Percentiles rank a stretch among this genome's conserved stretches.
Evolutionary conservation across 2,113 vertebrate genomes (phyloP).

Genomic region (Microtus ochrogaster): DNA sequence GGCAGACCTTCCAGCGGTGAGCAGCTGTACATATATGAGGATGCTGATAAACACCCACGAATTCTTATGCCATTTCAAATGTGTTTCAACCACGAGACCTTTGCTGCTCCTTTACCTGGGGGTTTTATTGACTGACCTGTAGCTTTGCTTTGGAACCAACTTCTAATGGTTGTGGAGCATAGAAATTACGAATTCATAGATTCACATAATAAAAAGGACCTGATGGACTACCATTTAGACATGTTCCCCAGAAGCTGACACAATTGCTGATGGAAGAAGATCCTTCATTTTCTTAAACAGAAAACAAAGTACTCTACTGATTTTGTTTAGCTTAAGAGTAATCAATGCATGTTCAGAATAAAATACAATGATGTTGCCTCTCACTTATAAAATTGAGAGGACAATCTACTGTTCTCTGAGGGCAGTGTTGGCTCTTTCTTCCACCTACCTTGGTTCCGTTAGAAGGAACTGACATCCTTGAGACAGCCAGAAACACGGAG

Average conservation of each 20-base stretch:
- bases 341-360: neutral
- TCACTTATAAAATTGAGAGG: neutral
- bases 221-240: neutral
- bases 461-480: neutral
- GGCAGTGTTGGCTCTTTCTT: neutral
- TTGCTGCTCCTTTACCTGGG: neutral
- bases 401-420: neutral
- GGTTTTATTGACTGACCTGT: neutral
- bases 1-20: neutral
- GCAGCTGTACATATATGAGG: neutral
- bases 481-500: neutral
- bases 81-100: neutral
- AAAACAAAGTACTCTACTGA: neutral
- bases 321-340: neutral
- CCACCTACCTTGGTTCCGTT: neutral
- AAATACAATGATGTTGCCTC: neutral
- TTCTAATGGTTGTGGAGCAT: neutral
- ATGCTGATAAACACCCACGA: neutral
- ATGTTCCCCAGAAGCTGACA: neutral
- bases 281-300: neutral
- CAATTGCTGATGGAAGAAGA: neutral
- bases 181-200: neutral
- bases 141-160: neutral
- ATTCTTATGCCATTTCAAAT: constrained; percentile 31
- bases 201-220: neutral